Evolutionary conservation across 1,140 invertebrate genomes (phyloP), one percentile per base, ranked within the genome.

Genomic region (Anadara kagoshimensis): DNA sequence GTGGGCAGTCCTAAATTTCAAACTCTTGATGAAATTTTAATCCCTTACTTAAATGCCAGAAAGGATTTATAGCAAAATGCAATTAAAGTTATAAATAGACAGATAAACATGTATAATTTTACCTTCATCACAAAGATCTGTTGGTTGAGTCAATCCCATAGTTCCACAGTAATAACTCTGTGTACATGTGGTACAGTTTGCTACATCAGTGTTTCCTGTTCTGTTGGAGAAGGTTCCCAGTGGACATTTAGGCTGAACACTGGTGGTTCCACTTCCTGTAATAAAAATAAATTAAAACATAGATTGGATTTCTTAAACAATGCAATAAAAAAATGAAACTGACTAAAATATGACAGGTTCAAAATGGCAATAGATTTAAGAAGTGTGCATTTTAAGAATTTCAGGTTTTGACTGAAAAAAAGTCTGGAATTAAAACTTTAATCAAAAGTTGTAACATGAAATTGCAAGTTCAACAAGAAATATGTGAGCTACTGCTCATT

Each of bases 161-260:
- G 75, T 71, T n/a, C 78, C 78, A 76, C 87, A 88, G 69, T 88
- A 88, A 62, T 64, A 85, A 7, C 84, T 85, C 29, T 81, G 73
- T 4, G 82, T 86, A 73, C 87, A 88, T 5, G 54, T 41, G 1
- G 79, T 83, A 71, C 87, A 88, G 36, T 87, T 80, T n/a, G 58
- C 51, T 0, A 64, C 56, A 10, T 70, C 43, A 18, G 41, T 59
- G 26, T 83, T 78, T 16, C 85, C 80, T 5, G 85, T 86, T 26
- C 49, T 77, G 70, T 86, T 87, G 56, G 81, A 84, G 66, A 80
- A 88, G 0, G 85, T 88, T 20, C 85, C 85, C 43, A 66, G 29
- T 0, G 85, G 86, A 78, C 87, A 88, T n/a, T 67, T 69, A 14
- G 82, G 64, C 58, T 80, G 87, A 56, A 83, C 80, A 54, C 76